These are phyloP conservation scores for Eugnorisma glareosa DNA, from an alignment of 2,888 invertebrate genomes.

Conservation along the genomic window DNA sequence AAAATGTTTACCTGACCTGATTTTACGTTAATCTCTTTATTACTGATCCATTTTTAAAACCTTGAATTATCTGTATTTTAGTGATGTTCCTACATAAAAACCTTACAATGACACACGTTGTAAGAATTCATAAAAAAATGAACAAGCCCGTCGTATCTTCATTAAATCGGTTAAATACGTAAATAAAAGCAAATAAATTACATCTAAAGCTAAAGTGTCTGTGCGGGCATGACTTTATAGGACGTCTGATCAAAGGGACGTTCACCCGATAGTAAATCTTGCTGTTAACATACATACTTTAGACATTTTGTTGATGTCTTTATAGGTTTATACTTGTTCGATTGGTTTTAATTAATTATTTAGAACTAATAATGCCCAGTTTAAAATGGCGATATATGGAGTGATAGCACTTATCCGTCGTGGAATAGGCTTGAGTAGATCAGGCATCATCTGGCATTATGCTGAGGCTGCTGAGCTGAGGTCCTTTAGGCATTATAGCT, in stretches of 20 bases:
- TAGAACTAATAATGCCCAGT: neutral
- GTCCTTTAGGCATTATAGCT: neutral
- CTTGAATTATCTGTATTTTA: conserved; percentile 6
- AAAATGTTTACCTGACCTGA: conserved; percentile 38
- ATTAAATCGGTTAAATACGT: conserved; percentile 45
- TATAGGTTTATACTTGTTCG: conserved; percentile 16
- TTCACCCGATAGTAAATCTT: conserved; percentile 39
- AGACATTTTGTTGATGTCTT: conserved; percentile 66
- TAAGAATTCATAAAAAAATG: neutral
- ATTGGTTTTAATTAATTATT: conserved; percentile 18
- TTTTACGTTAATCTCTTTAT: conserved; percentile 28
- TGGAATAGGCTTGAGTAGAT: neutral
- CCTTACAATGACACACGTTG: neutral
- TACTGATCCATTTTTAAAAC: conserved; percentile 26
- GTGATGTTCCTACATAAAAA: conserved; percentile 24
- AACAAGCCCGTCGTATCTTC: conserved; percentile 1
- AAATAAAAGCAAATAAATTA: conserved; percentile 55
- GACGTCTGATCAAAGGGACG: conserved; percentile 62
- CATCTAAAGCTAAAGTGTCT: conserved; percentile 46
- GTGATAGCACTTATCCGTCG: neutral
- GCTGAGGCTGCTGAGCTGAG: neutral
- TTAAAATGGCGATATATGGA: neutral
- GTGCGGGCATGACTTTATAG: conserved; percentile 51
- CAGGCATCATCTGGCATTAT: neutral
- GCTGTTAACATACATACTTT: conserved; percentile 25